Base-by-base conservation (phyloP, 2,888 invertebrate genomes). In the Pasiphila rectangulata region DNA sequence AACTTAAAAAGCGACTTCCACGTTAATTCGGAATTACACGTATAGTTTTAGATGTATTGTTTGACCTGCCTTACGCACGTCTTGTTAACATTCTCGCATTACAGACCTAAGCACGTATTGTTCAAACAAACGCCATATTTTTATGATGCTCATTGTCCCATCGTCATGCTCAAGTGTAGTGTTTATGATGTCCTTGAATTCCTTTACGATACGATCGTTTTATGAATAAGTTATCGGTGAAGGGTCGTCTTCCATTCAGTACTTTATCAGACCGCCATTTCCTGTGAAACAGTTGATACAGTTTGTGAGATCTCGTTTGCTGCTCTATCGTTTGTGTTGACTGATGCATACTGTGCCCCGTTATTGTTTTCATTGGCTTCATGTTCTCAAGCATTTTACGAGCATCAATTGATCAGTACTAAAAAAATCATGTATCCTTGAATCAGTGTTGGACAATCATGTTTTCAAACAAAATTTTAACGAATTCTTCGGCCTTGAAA, bases 121-220 rank as follows among this genome's bases (percentile, higher is more conserved):
- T 59, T 54, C 42, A 56, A 62, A 61, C 56, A 59, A 56, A 57
- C 60, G 58, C 65, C 69, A 61, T 64, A 57, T 64, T 63, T 59
- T 68, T 69, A 64, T 64, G 63, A 59, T 55, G 58, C 46, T 45
- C 41, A 57, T 54, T 58, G 38, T 51, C 47, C 48, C 23, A 37
- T 45, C 19, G 19, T 13, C 13, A 46, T 40, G 43, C 36, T 46
- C 17, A 50, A 49, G 36, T 46, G 38, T 20, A 38, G 19, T 50
- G 21, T 50, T 46, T 51, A 51, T 42, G 20, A 29, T 38, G 51
- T 43, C 46, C 51, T 46, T 46, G 41, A 46, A 23, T 37, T 40
- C 42, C 39, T 39, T 35, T 39, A 29, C 21, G 39, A 32, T 46
- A 30, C 25, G 36, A 43, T 41, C 41, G 25, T 50, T 50, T 37